These are phyloP conservation scores for Apocrypta bakeri DNA, from an alignment of 1,140 invertebrate genomes.

Conservation along the genomic window DNA sequence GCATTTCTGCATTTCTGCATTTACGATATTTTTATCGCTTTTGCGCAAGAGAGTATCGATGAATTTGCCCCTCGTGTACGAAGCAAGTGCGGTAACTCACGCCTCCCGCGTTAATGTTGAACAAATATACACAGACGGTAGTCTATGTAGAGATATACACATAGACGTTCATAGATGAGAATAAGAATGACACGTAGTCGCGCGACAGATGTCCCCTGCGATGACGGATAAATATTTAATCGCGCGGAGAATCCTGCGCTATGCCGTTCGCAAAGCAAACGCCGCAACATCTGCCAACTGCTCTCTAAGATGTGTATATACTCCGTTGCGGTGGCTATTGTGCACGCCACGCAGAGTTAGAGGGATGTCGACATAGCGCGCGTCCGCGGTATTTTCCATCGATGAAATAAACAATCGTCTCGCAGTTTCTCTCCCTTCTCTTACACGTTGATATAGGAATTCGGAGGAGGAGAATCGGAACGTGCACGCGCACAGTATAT, in stretches of 20 bases:
- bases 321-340: not conserved
- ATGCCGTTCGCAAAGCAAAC: not conserved
- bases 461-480: no score
- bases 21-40: no score
- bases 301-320: not conserved
- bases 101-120: not conserved
- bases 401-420: not conserved
- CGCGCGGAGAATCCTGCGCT: conserved; percentile 15
- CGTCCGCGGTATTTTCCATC: not conserved
- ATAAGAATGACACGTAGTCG: not conserved
- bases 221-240: conserved; percentile 52
- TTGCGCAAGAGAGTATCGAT: no score
- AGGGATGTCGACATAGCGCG: not conserved
- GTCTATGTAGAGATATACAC: no score
- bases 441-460: no score
- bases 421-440: no score
- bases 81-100: not conserved
- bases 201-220: conserved; percentile 48
- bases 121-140: no score
- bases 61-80: no score
- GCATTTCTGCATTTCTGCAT: no score
- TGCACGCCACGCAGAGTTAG: not conserved
- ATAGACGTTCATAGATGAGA: not conserved
- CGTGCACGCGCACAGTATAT: no score
- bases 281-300: conserved; percentile 33